Base-by-base conservation (phyloP, 2,888 invertebrate genomes). In the Hemaris fuciformis region DNA sequence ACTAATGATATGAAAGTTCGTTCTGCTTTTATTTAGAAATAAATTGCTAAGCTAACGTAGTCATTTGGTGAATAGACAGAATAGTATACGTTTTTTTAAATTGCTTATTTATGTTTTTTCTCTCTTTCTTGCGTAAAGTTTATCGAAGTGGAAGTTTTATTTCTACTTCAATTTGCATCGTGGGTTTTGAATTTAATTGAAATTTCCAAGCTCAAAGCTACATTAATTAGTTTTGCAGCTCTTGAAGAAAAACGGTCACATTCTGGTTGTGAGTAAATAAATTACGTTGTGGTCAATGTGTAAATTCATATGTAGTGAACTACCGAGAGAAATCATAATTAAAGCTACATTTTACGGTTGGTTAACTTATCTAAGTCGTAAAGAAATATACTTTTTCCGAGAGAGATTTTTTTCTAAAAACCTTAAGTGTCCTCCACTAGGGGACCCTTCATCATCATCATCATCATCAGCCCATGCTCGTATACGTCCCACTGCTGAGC, bases 141-240 rank as follows among this genome's bases (percentile, higher is more conserved):
- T 13, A 48, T 27, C 10, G 18, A 10, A 53, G 27, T 31, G 27
- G 18, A 31, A 31, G 27, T 31, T 15, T 15, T 13, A 25, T 46
- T 46, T 23, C 23, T 53, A 15, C 53, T 53, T 18, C 18, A 53
- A 53, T 53, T 53, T 53, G 27, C 27, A 53, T 31, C 53, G 27
- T 31, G 18, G 27, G 53, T 15, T 53, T 53, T 53, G 53, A 31
- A 53, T 53, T 53, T 53, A 53, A 53, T 53, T 31, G 53, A 27
- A 53, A 8, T 53, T 53, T 53, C 18, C 27, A 31, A 31, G 53
- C 27, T 53, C 31, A 53, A 53, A 53, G 53, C 53, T 18, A 53
- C 31, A 53, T 53, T 53, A 53, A 53, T 53, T 53, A 53, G 53
- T 53, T 31, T 53, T 31, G 31, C 53, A 18, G 53, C 18, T 31